A percentile compares a stretch with the other conserved stretches of the same genome.
Conservation (phyloP, 2,113 vertebrate species). For the Apteryx owenii region DNA sequence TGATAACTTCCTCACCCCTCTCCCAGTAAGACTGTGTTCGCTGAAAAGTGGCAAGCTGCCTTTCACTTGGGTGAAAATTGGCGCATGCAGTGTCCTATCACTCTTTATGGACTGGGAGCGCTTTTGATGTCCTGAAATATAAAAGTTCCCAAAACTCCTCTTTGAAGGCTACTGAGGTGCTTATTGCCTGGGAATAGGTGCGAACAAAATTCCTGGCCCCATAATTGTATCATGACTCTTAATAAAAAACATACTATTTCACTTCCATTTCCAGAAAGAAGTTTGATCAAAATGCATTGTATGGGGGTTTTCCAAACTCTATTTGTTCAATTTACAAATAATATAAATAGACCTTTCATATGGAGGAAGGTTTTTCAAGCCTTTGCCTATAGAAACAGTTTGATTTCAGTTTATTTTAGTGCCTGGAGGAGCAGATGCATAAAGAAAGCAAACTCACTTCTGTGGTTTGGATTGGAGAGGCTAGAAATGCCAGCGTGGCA, state of each 20-base stretch:
- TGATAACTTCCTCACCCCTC: constrained; percentile 75
- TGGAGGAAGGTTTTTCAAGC: constrained; percentile 21
- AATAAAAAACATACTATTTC: neutral
- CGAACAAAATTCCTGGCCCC: neutral
- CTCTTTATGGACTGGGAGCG: neutral
- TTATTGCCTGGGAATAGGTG: neutral
- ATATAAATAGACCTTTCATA: constrained; percentile 45
- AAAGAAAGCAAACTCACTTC: constrained; percentile 50
- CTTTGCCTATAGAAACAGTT: constrained; percentile 52
- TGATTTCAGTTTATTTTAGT: constrained; percentile 55
- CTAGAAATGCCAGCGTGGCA: neutral
- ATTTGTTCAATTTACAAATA: constrained; percentile 22
- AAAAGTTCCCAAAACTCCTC: neutral
- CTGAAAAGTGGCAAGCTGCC: neutral
- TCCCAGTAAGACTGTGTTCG: constrained; percentile 13
- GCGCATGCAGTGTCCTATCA: neutral
- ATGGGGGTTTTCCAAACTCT: neutral
- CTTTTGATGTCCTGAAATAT: neutral
- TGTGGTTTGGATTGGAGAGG: constrained; percentile 55
- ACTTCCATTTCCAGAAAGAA: neutral
- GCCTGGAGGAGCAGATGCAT: constrained; percentile 37
- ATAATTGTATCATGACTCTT: neutral
- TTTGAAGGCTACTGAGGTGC: neutral
- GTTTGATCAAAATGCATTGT: neutral
- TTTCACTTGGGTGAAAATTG: constrained; percentile 34